Evolutionary conservation across 2,888 invertebrate genomes (phyloP), one percentile per base, ranked within the genome.

Genomic region (Halocaridina rubra): DNA sequence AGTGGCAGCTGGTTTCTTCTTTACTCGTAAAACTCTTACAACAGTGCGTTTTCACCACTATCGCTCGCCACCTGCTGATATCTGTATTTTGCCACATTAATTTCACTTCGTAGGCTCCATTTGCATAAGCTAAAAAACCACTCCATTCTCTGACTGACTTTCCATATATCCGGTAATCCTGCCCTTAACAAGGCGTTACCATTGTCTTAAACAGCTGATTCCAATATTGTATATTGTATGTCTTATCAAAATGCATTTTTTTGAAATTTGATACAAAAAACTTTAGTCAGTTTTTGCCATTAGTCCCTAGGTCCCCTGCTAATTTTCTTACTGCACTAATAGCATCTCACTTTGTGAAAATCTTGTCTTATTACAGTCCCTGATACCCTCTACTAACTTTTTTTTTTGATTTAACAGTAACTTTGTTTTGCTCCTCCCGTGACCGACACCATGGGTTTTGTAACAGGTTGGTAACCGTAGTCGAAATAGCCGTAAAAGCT

Each of bases 341-440:
- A 82, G 82, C 80, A 80, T 74, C 74, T 80, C 39, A 82, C 82
- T 82, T 81, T 77, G 71, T 71, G 53, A 30, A 81, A 82, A 78
- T 82, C 82, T 82, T 82, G 78, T 82, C 82, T 78, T 39, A 81
- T 76, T 82, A 59, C 82, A 67, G 72, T 82, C 86, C 80, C 87
- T 64, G 74, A 57, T n/a, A n/a, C 80, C 80, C 86, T 86, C 64
- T 86, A 86, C 86, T 86, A 86, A 86, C 78, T 86, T 86, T 86
- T 86, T 81, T 81, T 86, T 86, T 86, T 86, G 81, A 86, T 86
- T 86, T 86, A 86, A 86, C 86, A 86, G 86, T 86, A 86, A 86
- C 74, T 86, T 86, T 82, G 82, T 77, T 86, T 86, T 86, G 86
- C 86, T 86, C 86, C 81, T 86, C 86, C 86, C 74, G 81, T 81